Conservation (phyloP, 2,113 vertebrate species). For the Passer montanus region DNA sequence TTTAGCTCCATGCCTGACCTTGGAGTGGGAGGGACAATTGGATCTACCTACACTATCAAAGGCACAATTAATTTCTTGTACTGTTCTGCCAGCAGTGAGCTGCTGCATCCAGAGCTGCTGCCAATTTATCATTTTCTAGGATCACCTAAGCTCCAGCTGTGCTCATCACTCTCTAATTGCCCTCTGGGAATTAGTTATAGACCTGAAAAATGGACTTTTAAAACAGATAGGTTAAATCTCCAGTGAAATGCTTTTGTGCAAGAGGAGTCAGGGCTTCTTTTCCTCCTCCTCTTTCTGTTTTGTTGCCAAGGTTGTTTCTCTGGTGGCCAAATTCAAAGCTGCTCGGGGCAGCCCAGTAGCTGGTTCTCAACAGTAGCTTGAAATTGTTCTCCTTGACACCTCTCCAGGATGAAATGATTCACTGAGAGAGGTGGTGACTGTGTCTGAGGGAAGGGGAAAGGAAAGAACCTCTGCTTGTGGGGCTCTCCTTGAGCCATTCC, state of each 20-base stretch:
- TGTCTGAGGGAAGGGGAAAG: neutral
- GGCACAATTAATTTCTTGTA: neutral
- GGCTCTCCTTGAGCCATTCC: neutral
- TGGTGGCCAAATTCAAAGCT: constrained; percentile 21
- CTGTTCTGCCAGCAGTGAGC: neutral
- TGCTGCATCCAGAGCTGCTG: neutral
- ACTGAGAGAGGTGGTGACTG: neutral
- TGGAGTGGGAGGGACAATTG: neutral
- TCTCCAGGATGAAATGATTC: constrained; percentile 49
- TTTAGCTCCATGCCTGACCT: neutral
- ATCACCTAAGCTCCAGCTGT: constrained; percentile 27
- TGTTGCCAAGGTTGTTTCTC: constrained; percentile 32
- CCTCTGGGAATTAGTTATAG: constrained; percentile 9
- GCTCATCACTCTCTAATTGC: constrained; percentile 5
- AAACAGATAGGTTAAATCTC: neutral
- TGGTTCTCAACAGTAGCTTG: neutral
- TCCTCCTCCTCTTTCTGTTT: neutral
- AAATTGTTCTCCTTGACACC: constrained; percentile 15
- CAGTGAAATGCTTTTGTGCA: neutral
- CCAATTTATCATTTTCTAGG: neutral
- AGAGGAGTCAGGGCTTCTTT: neutral
- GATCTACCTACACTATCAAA: neutral
- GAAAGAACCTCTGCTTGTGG: neutral
- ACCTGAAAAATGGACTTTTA: constrained; percentile 31
- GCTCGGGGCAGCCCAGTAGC: constrained; percentile 42